Percentiles rank a stretch among this genome's conserved stretches.
Conservation (phyloP, 2,113 vertebrate species). For the Potamarius usumacintae region DNA sequence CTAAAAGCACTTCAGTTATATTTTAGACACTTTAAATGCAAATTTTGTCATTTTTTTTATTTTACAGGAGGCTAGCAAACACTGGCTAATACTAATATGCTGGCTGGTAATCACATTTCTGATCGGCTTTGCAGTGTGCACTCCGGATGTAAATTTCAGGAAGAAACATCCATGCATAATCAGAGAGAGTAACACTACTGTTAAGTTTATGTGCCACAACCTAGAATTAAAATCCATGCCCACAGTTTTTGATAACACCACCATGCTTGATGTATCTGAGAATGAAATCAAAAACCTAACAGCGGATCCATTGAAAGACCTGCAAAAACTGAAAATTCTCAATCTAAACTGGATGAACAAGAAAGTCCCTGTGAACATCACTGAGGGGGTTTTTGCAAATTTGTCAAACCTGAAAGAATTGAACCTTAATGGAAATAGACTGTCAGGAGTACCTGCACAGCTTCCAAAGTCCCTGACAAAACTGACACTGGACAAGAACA, state of each 20-base stretch:
- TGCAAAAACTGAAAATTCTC: conserved; percentile 67
- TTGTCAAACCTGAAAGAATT: conserved; percentile 65
- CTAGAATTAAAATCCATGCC: conserved; percentile 68
- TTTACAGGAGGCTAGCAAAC: conserved; percentile 56
- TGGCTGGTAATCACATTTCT: conserved; percentile 45
- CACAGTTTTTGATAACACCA: conserved; percentile 60
- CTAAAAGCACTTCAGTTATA: background rate
- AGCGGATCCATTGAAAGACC: conserved; percentile 52
- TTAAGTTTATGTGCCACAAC: conserved; percentile 64
- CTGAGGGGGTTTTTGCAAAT: conserved; percentile 58
- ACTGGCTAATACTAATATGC: conserved; percentile 55
- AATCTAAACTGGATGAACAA: conserved; percentile 59
- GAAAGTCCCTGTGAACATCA: background rate
- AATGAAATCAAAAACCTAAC: conserved; percentile 69
- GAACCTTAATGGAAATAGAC: conserved; percentile 48
- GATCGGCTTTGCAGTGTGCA: conserved; percentile 43
- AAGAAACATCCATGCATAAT: conserved; percentile 70
- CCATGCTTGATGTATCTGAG: conserved; percentile 67
- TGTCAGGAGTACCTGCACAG: conserved; percentile 51
- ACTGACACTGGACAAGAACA: conserved; percentile 59
- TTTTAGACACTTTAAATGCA: background rate
- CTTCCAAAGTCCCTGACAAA: conserved; percentile 56
- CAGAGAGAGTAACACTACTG: conserved; percentile 18
- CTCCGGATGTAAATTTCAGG: conserved; percentile 39
- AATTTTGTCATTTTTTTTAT: conserved; percentile 12